Percentiles rank a stretch among this genome's conserved stretches.
These are phyloP conservation scores for Amphiduros pacificus DNA, from an alignment of 2,888 invertebrate species.

Conservation along the genomic window DNA sequence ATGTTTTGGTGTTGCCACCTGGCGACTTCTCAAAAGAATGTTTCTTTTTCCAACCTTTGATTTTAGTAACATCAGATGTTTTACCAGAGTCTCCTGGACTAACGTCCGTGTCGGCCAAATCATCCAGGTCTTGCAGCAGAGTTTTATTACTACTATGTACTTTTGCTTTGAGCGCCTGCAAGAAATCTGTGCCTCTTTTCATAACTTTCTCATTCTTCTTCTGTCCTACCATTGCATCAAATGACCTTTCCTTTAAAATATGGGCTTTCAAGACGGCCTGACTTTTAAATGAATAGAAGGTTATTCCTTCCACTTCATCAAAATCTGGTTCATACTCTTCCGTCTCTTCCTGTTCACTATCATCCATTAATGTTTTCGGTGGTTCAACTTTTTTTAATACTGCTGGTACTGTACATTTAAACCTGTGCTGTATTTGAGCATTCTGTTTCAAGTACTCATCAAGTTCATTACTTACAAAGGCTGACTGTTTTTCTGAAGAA, in stretches of 20 bases:
- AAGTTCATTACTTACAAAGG: conserved; percentile 39
- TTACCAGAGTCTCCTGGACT: conserved; percentile 25
- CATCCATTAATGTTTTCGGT: conserved; percentile 4
- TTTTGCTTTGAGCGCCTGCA: too few species aligned
- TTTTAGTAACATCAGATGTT: conserved; percentile 45
- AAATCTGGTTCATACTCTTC: conserved; percentile 43
- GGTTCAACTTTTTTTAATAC: background rate
- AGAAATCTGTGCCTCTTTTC: too few species aligned
- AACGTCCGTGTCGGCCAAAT: too few species aligned
- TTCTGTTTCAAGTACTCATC: conserved; percentile 34
- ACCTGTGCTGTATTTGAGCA: conserved; percentile 9
- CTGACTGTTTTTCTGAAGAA: conserved; percentile 34
- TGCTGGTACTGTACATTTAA: background rate
- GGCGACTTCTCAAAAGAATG: conserved; percentile 29
- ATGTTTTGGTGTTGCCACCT: conserved; percentile 21
- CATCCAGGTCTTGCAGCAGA: too few species aligned
- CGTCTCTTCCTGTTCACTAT: background rate
- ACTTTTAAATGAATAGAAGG: conserved; percentile 46
- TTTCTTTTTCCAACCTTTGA: conserved; percentile 50
- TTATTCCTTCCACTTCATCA: conserved; percentile 45
- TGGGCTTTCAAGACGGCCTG: conserved; percentile 44
- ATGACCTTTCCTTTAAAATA: conserved; percentile 20
- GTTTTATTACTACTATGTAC: too few species aligned
- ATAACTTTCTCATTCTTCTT: background rate
- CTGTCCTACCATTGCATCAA: background rate